These are phyloP conservation scores for Azorinus chamasolen DNA, from an alignment of 2,888 invertebrate genomes.

Conservation along the genomic window DNA sequence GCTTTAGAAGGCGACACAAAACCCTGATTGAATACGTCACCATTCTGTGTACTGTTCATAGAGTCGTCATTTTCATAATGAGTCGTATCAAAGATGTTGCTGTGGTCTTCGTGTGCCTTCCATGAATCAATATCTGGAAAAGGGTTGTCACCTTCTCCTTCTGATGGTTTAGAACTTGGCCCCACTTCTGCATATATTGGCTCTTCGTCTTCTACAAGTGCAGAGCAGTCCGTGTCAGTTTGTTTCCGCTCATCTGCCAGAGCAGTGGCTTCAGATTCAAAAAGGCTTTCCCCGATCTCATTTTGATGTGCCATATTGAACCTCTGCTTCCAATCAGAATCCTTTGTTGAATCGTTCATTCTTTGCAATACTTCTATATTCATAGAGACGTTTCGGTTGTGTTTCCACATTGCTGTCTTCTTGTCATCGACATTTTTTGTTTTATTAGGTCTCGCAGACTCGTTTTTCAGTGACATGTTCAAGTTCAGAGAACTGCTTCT, in stretches of 20 bases:
- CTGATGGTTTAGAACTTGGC: constrained; percentile 15
- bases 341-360: constrained; percentile 4
- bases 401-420: constrained; percentile 39
- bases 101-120: constrained; percentile 38
- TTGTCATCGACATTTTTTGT: constrained; percentile 5
- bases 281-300: neutral
- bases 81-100: constrained; percentile 43
- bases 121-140: constrained; percentile 56
- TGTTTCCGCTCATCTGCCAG: neutral
- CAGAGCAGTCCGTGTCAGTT: neutral
- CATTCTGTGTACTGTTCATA: constrained; percentile 3
- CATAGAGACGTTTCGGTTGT: constrained; percentile 57
- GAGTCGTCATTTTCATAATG: constrained; percentile 47
- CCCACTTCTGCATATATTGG: constrained; percentile 65
- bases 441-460: constrained; percentile 6
- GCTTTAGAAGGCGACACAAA: constrained; percentile 32
- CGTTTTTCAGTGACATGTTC: constrained; percentile 40
- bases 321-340: no score
- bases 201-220: constrained; percentile 32
- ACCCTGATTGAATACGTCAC: constrained; percentile 52
- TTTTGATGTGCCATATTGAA: neutral
- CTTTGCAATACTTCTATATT: constrained; percentile 41
- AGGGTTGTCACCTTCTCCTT: constrained; percentile 31
- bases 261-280: neutral
- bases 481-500: constrained; percentile 60